Conservation (phyloP, 2,888 invertebrate species). For the Diachrysia chrysitis region DNA sequence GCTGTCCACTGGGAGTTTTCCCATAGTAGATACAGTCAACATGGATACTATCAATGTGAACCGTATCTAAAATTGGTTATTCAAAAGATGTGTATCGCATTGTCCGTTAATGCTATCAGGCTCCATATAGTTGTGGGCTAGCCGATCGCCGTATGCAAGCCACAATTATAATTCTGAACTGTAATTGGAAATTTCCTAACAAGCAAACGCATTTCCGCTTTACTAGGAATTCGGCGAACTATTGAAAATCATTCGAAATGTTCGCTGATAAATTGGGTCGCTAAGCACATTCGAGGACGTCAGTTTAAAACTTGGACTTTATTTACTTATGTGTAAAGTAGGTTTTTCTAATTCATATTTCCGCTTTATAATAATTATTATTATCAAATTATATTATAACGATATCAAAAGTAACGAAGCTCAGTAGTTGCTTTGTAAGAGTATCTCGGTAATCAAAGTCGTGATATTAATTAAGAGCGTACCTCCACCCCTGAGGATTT, state of each 20-base stretch:
- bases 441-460: conserved; percentile 29
- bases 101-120: not conserved
- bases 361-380: not conserved
- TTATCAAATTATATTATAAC: conserved; percentile 9
- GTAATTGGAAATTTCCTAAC: conserved; percentile 8
- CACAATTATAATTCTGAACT: conserved; percentile 7
- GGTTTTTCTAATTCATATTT: not conserved
- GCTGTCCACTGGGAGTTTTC: no score
- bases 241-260: conserved; percentile 4
- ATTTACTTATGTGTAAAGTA: not conserved
- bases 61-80: conserved; percentile 3
- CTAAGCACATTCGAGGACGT: not conserved
- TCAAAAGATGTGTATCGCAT: not conserved
- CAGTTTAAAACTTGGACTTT: not conserved
- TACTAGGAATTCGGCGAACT: conserved; percentile 2
- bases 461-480: conserved; percentile 40
- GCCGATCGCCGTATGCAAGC: not conserved
- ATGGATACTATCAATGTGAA: not conserved
- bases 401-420: conserved; percentile 19
- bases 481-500: conserved; percentile 24
- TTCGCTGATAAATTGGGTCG: conserved; percentile 1
- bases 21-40: no score
- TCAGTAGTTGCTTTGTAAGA: conserved; percentile 24
- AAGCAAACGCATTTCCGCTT: conserved; percentile 3
- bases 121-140: conserved; percentile 2